Conservation (phyloP, 35 echinoderm and acorn worm species). For the Eucidaris tribuloides region DNA sequence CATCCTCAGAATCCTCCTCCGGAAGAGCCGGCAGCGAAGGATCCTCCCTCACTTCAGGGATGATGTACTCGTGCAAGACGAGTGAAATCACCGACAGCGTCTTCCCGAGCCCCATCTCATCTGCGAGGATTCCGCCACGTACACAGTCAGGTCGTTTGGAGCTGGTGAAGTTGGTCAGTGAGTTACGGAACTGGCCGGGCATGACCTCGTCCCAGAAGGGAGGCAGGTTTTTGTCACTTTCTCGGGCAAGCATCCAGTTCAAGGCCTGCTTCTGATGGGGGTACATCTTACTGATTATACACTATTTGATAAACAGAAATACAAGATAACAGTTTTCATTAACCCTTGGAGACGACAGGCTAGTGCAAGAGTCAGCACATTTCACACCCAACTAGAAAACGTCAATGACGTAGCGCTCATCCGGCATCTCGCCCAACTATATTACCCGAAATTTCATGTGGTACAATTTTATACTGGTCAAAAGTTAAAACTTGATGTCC, state of each 20-base stretch:
- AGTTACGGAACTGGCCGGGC: conserved; percentile 53
- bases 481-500: too few relatives aligned
- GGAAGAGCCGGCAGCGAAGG: conserved; percentile 3
- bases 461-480: too few relatives aligned
- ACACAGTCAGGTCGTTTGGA: conserved; percentile 51
- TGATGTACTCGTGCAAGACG: conserved; percentile 31
- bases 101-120: conserved; percentile 91
- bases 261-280: conserved; percentile 90
- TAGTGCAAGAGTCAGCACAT: too few relatives aligned
- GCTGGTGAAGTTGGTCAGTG: conserved; percentile 69
- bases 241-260: conserved; percentile 73
- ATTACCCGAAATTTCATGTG: too few relatives aligned
- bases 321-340: too few relatives aligned
- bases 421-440: too few relatives aligned
- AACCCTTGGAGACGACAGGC: too few relatives aligned
- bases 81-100: conserved; percentile 72
- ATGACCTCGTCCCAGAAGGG: conserved; percentile 52
- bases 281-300: conserved; percentile 59
- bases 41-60: background rate
- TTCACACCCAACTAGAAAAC: too few relatives aligned
- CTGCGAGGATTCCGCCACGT: conserved; percentile 79
- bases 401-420: too few relatives aligned
- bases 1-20: background rate
- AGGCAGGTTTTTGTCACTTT: conserved; percentile 62
- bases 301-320: background rate